Conservation (phyloP, 1,140 invertebrate genomes). For the Magallana ariakensis region DNA sequence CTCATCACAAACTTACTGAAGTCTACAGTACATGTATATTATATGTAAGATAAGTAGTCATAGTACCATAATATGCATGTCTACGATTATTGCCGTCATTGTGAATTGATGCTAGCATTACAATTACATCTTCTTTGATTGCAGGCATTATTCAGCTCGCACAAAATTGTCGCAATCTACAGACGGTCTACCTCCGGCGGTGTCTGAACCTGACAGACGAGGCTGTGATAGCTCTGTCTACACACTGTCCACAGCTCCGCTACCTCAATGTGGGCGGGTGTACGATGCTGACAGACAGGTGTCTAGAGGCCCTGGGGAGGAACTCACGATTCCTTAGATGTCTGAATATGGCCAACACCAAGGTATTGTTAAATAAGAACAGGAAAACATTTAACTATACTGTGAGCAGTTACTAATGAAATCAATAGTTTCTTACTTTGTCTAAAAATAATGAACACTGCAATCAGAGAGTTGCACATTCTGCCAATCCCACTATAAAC, state of each 20-base stretch:
- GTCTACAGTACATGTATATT: too few relatives aligned
- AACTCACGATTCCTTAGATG: slow-evolving; percentile 64
- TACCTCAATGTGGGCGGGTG: slow-evolving; percentile 73
- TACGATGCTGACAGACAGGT: slow-evolving; percentile 63
- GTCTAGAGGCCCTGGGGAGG: slow-evolving; percentile 63
- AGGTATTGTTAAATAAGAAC: slow-evolving; percentile 53
- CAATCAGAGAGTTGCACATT: not conserved
- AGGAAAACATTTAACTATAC: too few relatives aligned
- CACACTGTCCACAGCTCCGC: slow-evolving; percentile 65
- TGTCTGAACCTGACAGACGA: slow-evolving; percentile 71
- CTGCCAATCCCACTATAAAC: too few relatives aligned
- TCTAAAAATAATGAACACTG: not conserved
- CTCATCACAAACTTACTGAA: too few relatives aligned
- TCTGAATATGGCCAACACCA: slow-evolving; percentile 68
- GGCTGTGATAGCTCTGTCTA: slow-evolving; percentile 62
- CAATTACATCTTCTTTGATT: not conserved
- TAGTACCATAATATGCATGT: too few relatives aligned
- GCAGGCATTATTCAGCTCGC: slow-evolving; percentile 66
- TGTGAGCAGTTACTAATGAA: too few relatives aligned
- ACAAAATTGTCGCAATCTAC: slow-evolving; percentile 63
- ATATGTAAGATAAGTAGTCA: too few relatives aligned
- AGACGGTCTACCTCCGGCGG: slow-evolving; percentile 70
- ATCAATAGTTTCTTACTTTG: too few relatives aligned
- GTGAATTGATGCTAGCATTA: too few relatives aligned
- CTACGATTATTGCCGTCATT: too few relatives aligned